Conservation (phyloP, 2,113 vertebrate species). For the Zosterops lateralis region DNA sequence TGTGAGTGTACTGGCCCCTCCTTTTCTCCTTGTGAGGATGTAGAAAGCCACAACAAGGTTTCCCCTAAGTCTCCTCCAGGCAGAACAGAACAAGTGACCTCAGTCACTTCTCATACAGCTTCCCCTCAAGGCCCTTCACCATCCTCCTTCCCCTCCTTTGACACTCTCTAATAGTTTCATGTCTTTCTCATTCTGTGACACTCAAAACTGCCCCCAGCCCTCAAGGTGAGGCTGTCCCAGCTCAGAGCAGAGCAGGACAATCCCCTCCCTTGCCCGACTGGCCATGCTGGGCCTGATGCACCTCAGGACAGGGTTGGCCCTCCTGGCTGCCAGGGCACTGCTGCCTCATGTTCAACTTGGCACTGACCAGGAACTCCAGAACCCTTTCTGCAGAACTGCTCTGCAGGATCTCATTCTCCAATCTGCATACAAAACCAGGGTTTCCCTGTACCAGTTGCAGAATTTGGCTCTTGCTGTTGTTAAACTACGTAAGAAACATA, state of each 20-base stretch:
- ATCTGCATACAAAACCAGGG: neutral
- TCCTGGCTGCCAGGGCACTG: neutral
- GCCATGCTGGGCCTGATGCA: neutral
- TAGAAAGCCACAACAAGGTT: neutral
- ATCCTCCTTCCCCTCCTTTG: rapidly evolving
- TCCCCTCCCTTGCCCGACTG: rapidly evolving
- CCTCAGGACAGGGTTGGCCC: neutral
- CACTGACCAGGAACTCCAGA: rapidly evolving
- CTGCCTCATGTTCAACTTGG: neutral
- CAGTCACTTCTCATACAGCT: rapidly evolving
- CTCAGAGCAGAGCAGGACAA: neutral
- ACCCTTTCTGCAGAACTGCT: neutral
- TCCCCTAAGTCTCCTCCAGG: neutral
- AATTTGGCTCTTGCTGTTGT: neutral
- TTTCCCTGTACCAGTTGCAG: neutral
- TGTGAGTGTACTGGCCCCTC: neutral
- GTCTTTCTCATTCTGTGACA: neutral
- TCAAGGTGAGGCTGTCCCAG: rapidly evolving
- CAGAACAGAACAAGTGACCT: neutral
- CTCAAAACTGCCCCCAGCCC: neutral
- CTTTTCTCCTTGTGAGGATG: too few species aligned
- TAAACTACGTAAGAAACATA: neutral
- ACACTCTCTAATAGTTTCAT: neutral
- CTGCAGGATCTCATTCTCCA: neutral
- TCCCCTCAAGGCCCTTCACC: neutral